Evolutionary conservation across 2,113 vertebrate genomes (phyloP).

Genomic region (Ictalurus punctatus): DNA sequence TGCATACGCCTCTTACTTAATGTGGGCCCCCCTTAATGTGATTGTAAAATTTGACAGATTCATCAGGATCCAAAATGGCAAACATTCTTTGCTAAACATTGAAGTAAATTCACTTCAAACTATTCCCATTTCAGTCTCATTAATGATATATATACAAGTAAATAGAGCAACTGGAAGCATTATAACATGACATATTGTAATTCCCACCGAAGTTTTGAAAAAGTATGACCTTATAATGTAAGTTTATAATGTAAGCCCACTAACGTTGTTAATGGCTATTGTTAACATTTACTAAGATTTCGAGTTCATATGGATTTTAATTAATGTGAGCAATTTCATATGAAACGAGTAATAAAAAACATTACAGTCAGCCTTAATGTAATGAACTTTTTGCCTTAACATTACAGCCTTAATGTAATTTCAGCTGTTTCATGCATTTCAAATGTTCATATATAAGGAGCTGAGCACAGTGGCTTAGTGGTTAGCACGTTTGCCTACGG

Average conservation of each 20-base stretch:
- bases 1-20: conserved; percentile 29
- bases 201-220: neutral
- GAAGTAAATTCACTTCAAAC: neutral
- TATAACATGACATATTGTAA: neutral
- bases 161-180: neutral
- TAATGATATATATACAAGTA: neutral
- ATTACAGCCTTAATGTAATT: neutral
- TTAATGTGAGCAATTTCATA: neutral
- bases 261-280: neutral
- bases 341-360: neutral
- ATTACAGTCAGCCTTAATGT: neutral
- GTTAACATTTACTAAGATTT: neutral
- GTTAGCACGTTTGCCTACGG: too few relatives aligned
- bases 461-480: too few relatives aligned
- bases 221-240: neutral
- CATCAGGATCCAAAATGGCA: conserved; percentile 9
- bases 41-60: conserved; percentile 28
- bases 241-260: too few relatives aligned
- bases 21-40: neutral
- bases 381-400: neutral
- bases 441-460: too few relatives aligned
- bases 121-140: neutral
- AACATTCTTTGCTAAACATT: neutral
- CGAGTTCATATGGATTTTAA: neutral
- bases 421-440: neutral